Conservation (phyloP, 2,797 vertebrate genomes). For the Notolabrus celidotus region DNA sequence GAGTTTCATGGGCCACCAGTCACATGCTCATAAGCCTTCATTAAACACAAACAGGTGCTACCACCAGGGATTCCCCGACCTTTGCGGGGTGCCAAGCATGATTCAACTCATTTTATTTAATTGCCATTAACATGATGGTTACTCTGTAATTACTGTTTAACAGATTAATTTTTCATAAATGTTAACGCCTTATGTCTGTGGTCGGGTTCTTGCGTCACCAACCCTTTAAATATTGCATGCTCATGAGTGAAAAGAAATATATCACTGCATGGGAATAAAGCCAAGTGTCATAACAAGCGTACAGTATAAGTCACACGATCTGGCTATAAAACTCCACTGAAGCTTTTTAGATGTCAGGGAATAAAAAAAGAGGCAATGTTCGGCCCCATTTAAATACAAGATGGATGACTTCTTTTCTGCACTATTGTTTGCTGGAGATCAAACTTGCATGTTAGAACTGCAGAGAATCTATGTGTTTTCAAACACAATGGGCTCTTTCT, state of each 20-base stretch:
- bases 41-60: constrained; percentile 72
- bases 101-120: constrained; percentile 54
- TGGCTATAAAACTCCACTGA: constrained; percentile 47
- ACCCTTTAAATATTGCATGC: constrained; percentile 51
- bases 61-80: constrained; percentile 64
- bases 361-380: constrained; percentile 19
- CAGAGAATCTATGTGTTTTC: constrained; percentile 45
- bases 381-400: constrained; percentile 53
- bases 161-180: constrained; percentile 64
- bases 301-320: constrained; percentile 52
- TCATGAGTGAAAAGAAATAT: constrained; percentile 30
- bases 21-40: constrained; percentile 58
- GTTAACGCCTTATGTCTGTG: constrained; percentile 31
- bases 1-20: constrained; percentile 62
- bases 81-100: constrained; percentile 33
- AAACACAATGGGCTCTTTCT: constrained; percentile 70
- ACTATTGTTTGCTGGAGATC: constrained; percentile 55
- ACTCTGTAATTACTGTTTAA: constrained; percentile 34
- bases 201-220: constrained; percentile 21
- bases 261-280: constrained; percentile 40
- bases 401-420: constrained; percentile 59
- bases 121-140: constrained; percentile 45
- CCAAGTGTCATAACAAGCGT: constrained; percentile 51
- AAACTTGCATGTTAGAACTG: constrained; percentile 49
- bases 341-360: constrained; percentile 49